Percentiles rank a stretch among this genome's conserved stretches.
Conservation (phyloP, 2,113 vertebrate species). For the Vulpes lagopus region DNA sequence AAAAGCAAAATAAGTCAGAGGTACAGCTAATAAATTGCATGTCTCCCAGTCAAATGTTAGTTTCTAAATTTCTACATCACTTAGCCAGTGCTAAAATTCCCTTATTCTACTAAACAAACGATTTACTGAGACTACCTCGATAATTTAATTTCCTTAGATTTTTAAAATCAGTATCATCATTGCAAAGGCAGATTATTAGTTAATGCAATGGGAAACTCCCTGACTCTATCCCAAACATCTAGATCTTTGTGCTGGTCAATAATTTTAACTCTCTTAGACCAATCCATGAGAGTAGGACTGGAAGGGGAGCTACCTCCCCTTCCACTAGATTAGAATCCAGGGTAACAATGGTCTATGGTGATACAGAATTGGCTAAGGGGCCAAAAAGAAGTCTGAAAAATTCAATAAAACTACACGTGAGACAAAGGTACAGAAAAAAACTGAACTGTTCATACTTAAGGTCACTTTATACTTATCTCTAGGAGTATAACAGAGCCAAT, state of each 20-base stretch:
- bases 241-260: neutral
- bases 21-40: neutral
- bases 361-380: neutral
- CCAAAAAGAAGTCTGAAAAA: neutral
- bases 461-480: neutral
- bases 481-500: neutral
- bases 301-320: too few relatives aligned
- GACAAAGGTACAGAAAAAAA: neutral
- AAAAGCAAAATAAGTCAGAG: constrained; percentile 31
- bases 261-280: neutral
- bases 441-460: neutral
- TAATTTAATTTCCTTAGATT: neutral
- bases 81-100: neutral
- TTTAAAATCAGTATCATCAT: neutral
- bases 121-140: neutral
- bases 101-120: constrained; percentile 32
- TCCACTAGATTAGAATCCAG: neutral
- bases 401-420: neutral
- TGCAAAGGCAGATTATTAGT: neutral
- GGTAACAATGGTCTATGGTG: neutral
- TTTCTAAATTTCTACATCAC: neutral
- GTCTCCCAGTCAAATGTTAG: neutral
- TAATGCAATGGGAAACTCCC: neutral
- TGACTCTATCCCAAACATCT: neutral
- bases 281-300: neutral